A percentile compares a stretch with the other conserved stretches of the same genome.
Evolutionary conservation across 1,140 invertebrate genomes (phyloP).

Genomic region (Drosophila nebulosa): DNA sequence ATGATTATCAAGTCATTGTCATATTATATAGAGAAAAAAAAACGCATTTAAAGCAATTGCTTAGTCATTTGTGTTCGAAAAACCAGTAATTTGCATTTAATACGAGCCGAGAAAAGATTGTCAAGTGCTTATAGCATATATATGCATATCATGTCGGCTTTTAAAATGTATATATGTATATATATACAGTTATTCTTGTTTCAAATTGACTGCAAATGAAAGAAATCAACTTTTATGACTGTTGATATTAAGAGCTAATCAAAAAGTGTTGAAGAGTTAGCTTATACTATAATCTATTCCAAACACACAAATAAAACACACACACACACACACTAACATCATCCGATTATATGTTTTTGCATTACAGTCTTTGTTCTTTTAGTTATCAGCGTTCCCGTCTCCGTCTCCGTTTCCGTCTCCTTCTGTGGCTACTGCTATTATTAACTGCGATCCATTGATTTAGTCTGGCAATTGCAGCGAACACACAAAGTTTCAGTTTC

Average conservation of each 20-base stretch:
- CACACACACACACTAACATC: background rate
- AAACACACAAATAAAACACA: background rate
- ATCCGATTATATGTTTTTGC: background rate
- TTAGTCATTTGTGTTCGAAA: constrained; percentile 24
- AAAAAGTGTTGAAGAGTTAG: background rate
- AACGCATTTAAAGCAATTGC: constrained; percentile 9
- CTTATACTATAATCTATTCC: background rate
- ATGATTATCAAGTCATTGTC: background rate
- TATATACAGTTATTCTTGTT: background rate
- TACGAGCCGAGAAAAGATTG: background rate
- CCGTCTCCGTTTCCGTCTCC: no score
- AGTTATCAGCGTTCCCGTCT: background rate
- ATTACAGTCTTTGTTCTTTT: background rate
- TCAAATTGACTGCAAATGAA: background rate
- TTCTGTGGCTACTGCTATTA: background rate
- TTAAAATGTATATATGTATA: background rate
- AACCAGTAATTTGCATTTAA: constrained; percentile 49
- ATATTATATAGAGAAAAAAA: background rate
- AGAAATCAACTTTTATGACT: constrained; percentile 11
- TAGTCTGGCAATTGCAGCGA: background rate
- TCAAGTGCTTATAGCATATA: constrained; percentile 21
- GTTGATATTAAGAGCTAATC: background rate
- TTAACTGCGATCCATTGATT: background rate
- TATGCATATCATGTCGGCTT: constrained; percentile 46
- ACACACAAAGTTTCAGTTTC: background rate